These are phyloP conservation scores for Ceratina japonica DNA, from an alignment of 1,140 invertebrate species.

Conservation along the genomic window DNA sequence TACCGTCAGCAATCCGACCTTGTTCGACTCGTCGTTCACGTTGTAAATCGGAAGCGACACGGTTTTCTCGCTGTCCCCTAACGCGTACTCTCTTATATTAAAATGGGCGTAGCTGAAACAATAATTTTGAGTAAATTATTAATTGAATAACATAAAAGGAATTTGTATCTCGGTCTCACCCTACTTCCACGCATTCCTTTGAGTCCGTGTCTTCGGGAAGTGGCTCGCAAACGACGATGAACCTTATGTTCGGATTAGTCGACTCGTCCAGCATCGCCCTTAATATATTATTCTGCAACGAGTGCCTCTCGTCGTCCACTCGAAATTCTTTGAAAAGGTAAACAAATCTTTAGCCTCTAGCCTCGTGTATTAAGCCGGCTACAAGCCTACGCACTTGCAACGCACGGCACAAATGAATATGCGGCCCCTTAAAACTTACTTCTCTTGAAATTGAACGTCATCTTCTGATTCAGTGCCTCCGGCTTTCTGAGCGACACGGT, in stretches of 20 bases:
- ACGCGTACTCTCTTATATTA: slow-evolving; percentile 69
- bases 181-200: slow-evolving; percentile 73
- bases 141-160: too few species aligned
- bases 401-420: too few species aligned
- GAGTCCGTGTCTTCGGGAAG: slow-evolving; percentile 60
- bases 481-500: slow-evolving; percentile 59
- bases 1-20: slow-evolving; percentile 71
- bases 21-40: slow-evolving; percentile 27
- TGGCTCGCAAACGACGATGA: slow-evolving; percentile 71
- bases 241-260: slow-evolving; percentile 66
- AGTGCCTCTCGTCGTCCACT: slow-evolving; percentile 60
- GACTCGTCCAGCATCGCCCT: slow-evolving; percentile 63
- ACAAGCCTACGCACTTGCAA: too few species aligned
- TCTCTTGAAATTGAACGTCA: slow-evolving; percentile 63
- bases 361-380: background rate
- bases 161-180: slow-evolving; percentile 53
- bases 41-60: slow-evolving; percentile 60
- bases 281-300: slow-evolving; percentile 60
- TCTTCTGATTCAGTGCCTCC: slow-evolving; percentile 33
- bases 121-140: slow-evolving; percentile 14
- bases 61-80: slow-evolving; percentile 45
- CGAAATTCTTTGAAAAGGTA: slow-evolving; percentile 62
- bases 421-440: slow-evolving; percentile 46
- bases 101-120: slow-evolving; percentile 66
- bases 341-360: background rate